These are phyloP conservation scores for Brienomyrus longianalis DNA, from an alignment of 2,113 vertebrate genomes.

Conservation along the genomic window DNA sequence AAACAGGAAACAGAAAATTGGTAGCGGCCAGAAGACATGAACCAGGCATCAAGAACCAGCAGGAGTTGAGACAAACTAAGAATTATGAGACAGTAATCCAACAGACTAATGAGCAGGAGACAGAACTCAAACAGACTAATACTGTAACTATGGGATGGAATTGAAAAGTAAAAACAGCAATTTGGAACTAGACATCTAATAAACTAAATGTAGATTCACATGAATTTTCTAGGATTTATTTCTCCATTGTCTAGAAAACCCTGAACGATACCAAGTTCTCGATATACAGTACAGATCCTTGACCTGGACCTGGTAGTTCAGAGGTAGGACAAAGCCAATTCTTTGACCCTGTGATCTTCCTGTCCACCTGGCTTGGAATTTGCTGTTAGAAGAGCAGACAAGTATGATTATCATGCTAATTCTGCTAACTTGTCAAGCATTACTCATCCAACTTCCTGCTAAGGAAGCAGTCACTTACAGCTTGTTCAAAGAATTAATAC, in stretches of 20 bases:
- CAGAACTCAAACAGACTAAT: neutral
- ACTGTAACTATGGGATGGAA: neutral
- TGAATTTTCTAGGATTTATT: neutral
- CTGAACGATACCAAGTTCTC: neutral
- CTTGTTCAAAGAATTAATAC: neutral
- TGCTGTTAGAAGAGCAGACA: neutral
- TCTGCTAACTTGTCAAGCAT: neutral
- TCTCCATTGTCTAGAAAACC: neutral
- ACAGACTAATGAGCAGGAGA: neutral
- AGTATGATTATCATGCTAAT: neutral
- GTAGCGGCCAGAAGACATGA: neutral
- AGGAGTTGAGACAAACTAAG: neutral
- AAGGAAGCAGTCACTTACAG: neutral
- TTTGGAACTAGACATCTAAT: neutral
- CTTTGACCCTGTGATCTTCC: neutral
- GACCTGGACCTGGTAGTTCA: neutral
- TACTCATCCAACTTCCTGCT: neutral
- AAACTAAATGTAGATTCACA: neutral
- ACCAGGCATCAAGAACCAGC: neutral
- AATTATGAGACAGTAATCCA: neutral
- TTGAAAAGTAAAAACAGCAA: neutral
- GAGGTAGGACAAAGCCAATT: neutral
- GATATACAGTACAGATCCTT: neutral
- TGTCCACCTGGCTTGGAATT: neutral
- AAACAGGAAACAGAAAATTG: neutral